Conservation (phyloP, 2,888 invertebrate genomes). For the Geotrupes spiniger region DNA sequence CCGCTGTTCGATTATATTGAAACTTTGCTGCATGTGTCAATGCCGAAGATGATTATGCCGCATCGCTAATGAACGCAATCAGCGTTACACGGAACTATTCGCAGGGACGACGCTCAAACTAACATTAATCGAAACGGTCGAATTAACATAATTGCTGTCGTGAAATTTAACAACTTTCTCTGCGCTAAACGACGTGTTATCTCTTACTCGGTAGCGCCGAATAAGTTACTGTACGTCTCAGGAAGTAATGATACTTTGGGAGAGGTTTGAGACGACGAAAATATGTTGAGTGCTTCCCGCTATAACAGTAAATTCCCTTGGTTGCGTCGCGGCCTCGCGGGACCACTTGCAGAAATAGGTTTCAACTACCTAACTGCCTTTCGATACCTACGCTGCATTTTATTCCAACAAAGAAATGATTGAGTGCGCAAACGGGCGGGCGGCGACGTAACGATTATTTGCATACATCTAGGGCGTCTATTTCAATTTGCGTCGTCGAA, state of each 20-base stretch:
- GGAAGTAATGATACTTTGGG: not conserved
- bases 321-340: constrained; percentile 23
- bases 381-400: too few relatives aligned
- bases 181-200: not conserved
- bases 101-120: too few relatives aligned
- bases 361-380: too few relatives aligned
- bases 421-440: too few relatives aligned
- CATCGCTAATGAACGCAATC: constrained; percentile 24
- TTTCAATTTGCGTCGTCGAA: too few relatives aligned
- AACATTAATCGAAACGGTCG: too few relatives aligned
- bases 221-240: constrained; percentile 1
- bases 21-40: too few relatives aligned
- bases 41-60: constrained; percentile 21
- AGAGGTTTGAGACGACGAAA: constrained; percentile 1
- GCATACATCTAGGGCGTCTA: too few relatives aligned
- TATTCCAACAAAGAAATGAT: too few relatives aligned
- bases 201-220: not conserved
- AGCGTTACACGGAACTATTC: constrained; percentile 10
- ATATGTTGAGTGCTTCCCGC: constrained; percentile 37
- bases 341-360: not conserved
- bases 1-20: constrained; percentile 6
- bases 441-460: too few relatives aligned
- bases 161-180: not conserved
- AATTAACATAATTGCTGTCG: constrained; percentile 2
- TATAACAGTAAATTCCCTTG: constrained; percentile 37